Conservation (phyloP, 2,888 invertebrate species). For the Morpho helenor region DNA sequence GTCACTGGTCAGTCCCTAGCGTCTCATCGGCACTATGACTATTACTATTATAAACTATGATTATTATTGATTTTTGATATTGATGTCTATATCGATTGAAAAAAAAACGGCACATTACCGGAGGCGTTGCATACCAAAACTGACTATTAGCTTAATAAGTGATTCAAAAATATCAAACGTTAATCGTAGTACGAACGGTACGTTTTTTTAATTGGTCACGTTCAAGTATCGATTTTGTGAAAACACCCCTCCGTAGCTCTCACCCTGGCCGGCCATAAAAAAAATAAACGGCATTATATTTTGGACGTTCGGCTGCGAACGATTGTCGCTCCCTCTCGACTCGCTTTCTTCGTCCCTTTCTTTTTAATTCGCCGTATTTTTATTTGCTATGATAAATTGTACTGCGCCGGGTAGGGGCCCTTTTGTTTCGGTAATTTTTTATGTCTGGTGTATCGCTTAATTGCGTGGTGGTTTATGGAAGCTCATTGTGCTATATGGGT, state of each 20-base stretch:
- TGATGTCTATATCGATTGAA: background rate
- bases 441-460: slow-evolving; percentile 75
- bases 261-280: slow-evolving; percentile 48
- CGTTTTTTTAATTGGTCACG: slow-evolving; percentile 45
- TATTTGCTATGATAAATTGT: slow-evolving; percentile 79
- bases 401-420: slow-evolving; percentile 56
- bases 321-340: slow-evolving; percentile 60
- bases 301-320: slow-evolving; percentile 52
- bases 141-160: slow-evolving; percentile 32
- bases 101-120: slow-evolving; percentile 21
- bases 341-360: slow-evolving; percentile 70
- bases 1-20: too few species aligned
- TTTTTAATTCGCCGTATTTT: slow-evolving; percentile 77
- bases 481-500: slow-evolving; percentile 72
- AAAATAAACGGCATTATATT: slow-evolving; percentile 61
- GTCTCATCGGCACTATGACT: too few species aligned
- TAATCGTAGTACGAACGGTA: slow-evolving; percentile 34
- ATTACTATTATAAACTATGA: too few species aligned
- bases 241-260: slow-evolving; percentile 42
- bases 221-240: slow-evolving; percentile 48
- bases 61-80: too few species aligned
- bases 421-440: slow-evolving; percentile 78
- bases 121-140: slow-evolving; percentile 9
- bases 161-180: slow-evolving; percentile 41
- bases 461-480: slow-evolving; percentile 70